These are phyloP conservation scores for Chrysemys picta DNA, from an alignment of 2,113 vertebrate genomes.

Conservation along the genomic window DNA sequence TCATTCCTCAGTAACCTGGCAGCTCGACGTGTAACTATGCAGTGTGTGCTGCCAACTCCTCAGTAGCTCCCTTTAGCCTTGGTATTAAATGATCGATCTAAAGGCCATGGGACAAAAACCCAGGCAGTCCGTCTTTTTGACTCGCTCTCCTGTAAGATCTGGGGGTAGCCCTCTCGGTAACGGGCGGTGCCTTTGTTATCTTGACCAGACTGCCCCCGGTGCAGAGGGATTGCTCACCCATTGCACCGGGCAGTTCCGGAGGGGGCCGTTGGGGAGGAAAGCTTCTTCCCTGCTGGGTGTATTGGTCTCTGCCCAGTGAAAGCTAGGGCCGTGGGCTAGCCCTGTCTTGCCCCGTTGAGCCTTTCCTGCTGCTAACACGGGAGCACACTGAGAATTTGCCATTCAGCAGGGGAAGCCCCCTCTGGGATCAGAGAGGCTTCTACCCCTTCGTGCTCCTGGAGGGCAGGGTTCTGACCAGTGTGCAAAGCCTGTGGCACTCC, in stretches of 20 bases:
- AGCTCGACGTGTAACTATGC: background rate
- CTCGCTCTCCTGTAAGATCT: background rate
- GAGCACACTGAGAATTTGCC: background rate
- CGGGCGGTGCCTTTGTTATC: background rate
- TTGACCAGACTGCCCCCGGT: background rate
- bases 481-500: background rate
- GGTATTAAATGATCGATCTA: background rate
- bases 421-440: background rate
- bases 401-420: background rate
- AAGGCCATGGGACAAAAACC: background rate
- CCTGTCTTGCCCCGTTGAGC: background rate
- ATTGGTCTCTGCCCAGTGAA: constrained; percentile 1
- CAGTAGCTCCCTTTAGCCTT: background rate
- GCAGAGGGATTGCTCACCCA: background rate
- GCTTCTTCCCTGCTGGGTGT: background rate
- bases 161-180: background rate
- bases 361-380: background rate
- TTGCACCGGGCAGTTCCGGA: background rate
- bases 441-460: background rate
- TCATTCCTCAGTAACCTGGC: background rate
- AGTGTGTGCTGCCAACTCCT: constrained; percentile 27
- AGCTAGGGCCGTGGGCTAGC: background rate
- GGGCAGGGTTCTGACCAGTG: background rate
- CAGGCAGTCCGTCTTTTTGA: background rate
- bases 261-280: background rate